These are phyloP conservation scores for Emys orbicularis DNA, from an alignment of 2,797 vertebrate genomes.

Conservation along the genomic window DNA sequence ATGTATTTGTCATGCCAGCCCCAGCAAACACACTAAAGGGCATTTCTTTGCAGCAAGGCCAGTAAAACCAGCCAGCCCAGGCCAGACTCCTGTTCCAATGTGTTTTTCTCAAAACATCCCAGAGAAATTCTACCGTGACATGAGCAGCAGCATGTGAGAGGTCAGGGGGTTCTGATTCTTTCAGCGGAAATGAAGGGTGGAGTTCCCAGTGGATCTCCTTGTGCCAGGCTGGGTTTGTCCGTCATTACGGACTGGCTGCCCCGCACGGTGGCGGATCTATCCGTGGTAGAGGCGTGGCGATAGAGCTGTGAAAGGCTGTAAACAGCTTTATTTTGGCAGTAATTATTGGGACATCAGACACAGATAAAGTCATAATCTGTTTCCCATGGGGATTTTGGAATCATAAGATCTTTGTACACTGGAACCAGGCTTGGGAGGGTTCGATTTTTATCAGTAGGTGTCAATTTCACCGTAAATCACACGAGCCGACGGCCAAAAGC, in stretches of 20 bases:
- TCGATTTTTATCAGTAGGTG: not conserved
- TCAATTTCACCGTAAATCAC: too few relatives aligned
- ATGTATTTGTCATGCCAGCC: too few relatives aligned
- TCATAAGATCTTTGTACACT: not conserved
- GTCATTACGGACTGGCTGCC: not conserved
- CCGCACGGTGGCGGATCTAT: too few relatives aligned
- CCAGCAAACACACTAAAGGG: too few relatives aligned
- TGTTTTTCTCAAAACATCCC: not conserved
- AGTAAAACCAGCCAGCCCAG: not conserved
- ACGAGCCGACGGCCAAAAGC: not conserved
- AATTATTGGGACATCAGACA: not conserved
- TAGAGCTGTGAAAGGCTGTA: not conserved
- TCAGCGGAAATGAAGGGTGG: not conserved
- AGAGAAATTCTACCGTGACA: not conserved
- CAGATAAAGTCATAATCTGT: not conserved
- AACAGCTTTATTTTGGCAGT: not conserved
- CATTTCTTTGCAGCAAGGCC: too few relatives aligned
- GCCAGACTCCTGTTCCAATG: too few relatives aligned
- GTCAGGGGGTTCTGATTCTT: not conserved
- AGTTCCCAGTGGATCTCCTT: not conserved
- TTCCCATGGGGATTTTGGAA: not conserved
- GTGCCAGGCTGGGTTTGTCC: not conserved
- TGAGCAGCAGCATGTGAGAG: not conserved
- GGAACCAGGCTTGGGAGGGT: not conserved
- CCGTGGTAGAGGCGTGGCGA: not conserved